Percentiles rank a stretch among this genome's conserved stretches.
Conservation (phyloP, 2,113 vertebrate species). For the Mastomys coucha region DNA sequence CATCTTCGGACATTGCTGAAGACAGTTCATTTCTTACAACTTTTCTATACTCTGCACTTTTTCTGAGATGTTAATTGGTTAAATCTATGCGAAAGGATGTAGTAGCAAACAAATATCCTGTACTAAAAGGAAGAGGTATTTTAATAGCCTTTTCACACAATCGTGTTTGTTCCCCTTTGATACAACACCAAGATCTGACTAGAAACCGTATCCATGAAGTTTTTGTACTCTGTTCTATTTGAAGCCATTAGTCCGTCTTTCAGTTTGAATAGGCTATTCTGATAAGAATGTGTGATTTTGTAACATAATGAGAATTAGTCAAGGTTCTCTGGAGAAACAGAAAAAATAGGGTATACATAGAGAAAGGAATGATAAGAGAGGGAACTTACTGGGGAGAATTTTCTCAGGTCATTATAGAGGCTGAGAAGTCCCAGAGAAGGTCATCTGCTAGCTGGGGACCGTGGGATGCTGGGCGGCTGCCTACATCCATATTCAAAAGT, state of each 20-base stretch:
- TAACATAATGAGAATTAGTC: background rate
- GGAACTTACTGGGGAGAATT: background rate
- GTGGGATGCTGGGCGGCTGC: background rate
- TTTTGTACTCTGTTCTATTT: background rate
- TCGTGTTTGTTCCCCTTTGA: background rate
- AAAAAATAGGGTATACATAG: background rate
- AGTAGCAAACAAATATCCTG: background rate
- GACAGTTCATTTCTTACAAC: background rate
- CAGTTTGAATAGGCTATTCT: constrained; percentile 3
- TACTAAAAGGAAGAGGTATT: background rate
- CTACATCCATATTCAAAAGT: background rate
- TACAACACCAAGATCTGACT: background rate
- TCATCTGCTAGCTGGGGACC: background rate
- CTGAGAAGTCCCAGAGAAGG: background rate
- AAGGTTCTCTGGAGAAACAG: background rate
- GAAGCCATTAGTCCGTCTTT: background rate
- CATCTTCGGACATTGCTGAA: background rate
- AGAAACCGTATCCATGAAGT: constrained; percentile 7
- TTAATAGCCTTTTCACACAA: background rate
- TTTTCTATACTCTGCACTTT: background rate
- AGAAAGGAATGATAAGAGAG: background rate
- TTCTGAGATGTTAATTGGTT: background rate
- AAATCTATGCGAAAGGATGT: background rate
- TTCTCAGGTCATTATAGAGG: background rate
- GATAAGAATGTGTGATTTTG: background rate